These are phyloP conservation scores for Helicoverpa assulta DNA, from an alignment of 2,888 invertebrate genomes.

Conservation along the genomic window DNA sequence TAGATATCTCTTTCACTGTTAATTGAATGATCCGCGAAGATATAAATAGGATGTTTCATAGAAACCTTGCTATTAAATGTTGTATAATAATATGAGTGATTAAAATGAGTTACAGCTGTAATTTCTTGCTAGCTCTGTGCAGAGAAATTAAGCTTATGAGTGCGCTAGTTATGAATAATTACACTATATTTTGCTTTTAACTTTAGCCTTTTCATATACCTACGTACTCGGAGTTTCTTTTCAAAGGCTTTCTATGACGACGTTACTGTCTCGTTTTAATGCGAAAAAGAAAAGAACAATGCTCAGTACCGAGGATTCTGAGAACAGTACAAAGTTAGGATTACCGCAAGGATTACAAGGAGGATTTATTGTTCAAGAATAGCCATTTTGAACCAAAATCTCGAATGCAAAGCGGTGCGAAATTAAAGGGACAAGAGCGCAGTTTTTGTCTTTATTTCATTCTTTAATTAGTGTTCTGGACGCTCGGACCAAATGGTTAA, in stretches of 20 bases:
- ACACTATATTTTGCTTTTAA: constrained; percentile 44
- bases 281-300: constrained; percentile 7
- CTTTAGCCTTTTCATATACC: constrained; percentile 19
- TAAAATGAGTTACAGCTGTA: constrained; percentile 48
- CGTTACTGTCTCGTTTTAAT: neutral
- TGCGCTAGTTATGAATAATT: constrained; percentile 50
- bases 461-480: neutral
- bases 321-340: constrained; percentile 1
- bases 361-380: constrained; percentile 1
- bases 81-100: constrained; percentile 38
- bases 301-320: neutral
- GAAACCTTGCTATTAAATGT: constrained; percentile 21
- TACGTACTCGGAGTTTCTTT: constrained; percentile 8
- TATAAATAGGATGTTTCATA: constrained; percentile 8
- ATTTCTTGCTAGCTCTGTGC: constrained; percentile 50
- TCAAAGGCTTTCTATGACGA: constrained; percentile 13
- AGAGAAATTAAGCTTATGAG: constrained; percentile 50
- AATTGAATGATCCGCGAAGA: constrained; percentile 34
- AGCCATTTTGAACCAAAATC: neutral
- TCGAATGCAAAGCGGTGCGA: neutral
- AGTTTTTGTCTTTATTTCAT: neutral
- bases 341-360: neutral
- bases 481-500: too few relatives aligned
- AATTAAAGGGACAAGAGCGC: neutral
- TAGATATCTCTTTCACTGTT: constrained; percentile 18